Conservation (phyloP, 2,797 vertebrate genomes). For the Amniataba percoides region DNA sequence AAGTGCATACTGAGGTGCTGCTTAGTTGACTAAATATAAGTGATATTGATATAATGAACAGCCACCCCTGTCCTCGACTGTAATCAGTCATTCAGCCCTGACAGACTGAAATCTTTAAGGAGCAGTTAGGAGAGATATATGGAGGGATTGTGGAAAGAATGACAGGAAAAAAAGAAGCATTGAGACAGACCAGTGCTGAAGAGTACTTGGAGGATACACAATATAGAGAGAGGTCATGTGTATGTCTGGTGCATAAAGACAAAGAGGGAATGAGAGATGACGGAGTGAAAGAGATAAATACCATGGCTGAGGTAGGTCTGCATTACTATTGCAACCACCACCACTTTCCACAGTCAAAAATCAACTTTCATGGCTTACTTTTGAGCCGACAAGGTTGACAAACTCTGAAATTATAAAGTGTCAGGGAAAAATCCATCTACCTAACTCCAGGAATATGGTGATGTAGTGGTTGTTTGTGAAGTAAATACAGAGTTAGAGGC, state of each 20-base stretch:
- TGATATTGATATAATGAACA: slow-evolving; percentile 54
- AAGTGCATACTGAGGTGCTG: slow-evolving; percentile 8
- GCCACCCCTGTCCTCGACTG: slow-evolving; percentile 51
- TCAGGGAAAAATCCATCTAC: too few species aligned
- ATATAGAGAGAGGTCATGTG: not conserved
- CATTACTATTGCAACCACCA: too few species aligned
- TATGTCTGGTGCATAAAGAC: slow-evolving; percentile 4
- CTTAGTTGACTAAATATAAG: slow-evolving; percentile 51
- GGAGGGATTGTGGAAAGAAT: slow-evolving; percentile 4
- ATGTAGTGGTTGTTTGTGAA: too few species aligned
- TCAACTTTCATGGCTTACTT: too few species aligned
- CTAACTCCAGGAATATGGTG: too few species aligned
- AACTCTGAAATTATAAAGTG: too few species aligned
- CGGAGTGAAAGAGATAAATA: slow-evolving; percentile 22
- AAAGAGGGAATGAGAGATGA: not conserved
- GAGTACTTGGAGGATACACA: not conserved
- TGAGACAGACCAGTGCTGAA: not conserved
- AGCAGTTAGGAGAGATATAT: slow-evolving; percentile 36
- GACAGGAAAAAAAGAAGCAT: slow-evolving; percentile 23
- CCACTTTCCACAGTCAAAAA: too few species aligned
- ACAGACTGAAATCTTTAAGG: slow-evolving; percentile 31
- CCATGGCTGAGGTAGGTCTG: not conserved
- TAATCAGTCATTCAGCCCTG: slow-evolving; percentile 66
- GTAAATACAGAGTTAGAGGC: too few species aligned
- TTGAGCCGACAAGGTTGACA: too few species aligned